Conservation (phyloP, 2,113 vertebrate species). For the Climacteris rufus region DNA sequence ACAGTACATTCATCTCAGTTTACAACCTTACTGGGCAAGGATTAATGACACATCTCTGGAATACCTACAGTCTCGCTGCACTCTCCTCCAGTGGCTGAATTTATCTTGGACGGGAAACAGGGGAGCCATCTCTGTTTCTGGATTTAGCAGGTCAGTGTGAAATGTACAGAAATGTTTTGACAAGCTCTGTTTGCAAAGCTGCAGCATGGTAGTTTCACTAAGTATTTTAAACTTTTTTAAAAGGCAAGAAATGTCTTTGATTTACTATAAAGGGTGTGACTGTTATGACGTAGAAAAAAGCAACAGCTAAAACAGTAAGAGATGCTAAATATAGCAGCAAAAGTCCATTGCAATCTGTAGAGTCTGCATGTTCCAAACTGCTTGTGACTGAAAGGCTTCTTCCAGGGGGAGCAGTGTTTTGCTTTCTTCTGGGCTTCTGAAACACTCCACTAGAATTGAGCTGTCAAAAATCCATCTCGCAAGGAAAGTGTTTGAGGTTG, state of each 20-base stretch:
- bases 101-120: slow-evolving; percentile 97
- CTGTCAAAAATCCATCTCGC: not conserved
- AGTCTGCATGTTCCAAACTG: not conserved
- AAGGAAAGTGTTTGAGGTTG: not conserved
- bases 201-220: not conserved
- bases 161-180: not conserved
- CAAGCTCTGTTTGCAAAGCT: not conserved
- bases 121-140: slow-evolving; percentile 86
- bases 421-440: not conserved
- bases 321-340: slow-evolving; percentile 1
- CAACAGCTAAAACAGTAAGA: slow-evolving; percentile 28
- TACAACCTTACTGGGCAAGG: slow-evolving; percentile 95
- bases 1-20: slow-evolving; percentile 95
- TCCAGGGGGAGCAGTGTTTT: not conserved
- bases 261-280: not conserved
- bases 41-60: slow-evolving; percentile 89
- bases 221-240: not conserved
- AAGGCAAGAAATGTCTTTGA: not conserved
- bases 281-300: not conserved
- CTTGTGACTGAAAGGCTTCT: not conserved
- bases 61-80: slow-evolving; percentile 89
- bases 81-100: slow-evolving; percentile 94
- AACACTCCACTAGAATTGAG: not conserved
- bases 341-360: not conserved
- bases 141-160: slow-evolving; percentile 91